phyloP scores from a whole-genome alignment of 2,113 vertebrate genomes.

The Anarhynchus alexandrinus region DNA sequence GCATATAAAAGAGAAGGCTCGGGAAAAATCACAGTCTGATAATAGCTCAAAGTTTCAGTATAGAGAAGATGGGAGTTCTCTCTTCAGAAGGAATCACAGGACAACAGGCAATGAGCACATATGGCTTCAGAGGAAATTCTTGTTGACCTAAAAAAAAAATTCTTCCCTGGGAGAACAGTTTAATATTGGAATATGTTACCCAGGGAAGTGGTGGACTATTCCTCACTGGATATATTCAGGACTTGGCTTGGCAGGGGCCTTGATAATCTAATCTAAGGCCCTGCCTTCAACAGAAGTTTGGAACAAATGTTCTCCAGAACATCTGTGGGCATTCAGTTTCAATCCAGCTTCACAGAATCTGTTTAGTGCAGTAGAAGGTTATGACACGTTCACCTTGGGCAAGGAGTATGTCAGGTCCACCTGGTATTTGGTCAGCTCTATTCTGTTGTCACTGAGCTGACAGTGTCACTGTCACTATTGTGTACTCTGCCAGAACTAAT shows the following conservation, averaged over 20 bases:
- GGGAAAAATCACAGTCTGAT: no score
- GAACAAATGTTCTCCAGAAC: not conserved
- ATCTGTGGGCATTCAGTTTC: not conserved
- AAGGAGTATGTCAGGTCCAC: not conserved
- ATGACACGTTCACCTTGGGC: not conserved
- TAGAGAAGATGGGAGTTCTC: no score
- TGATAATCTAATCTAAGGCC: not conserved
- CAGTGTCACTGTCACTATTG: not conserved
- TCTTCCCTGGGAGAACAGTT: not conserved
- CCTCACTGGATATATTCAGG: not conserved
- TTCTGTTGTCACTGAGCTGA: not conserved
- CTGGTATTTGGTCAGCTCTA: not conserved
- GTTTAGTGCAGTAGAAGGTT: not conserved
- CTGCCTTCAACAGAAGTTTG: not conserved
- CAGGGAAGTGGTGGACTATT: not conserved
- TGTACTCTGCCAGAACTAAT: not conserved
- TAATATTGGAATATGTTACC: not conserved
- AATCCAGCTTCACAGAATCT: not conserved
- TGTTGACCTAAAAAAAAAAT: no score
- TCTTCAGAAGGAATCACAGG: no score
- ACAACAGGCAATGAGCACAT: no score
- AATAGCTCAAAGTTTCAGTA: no score
- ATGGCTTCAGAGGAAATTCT: no score
- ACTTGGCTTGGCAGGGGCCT: not conserved
- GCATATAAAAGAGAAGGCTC: not conserved